Evolutionary conservation across 2,888 invertebrate species (phyloP).

Genomic region (Adela reaumurella): DNA sequence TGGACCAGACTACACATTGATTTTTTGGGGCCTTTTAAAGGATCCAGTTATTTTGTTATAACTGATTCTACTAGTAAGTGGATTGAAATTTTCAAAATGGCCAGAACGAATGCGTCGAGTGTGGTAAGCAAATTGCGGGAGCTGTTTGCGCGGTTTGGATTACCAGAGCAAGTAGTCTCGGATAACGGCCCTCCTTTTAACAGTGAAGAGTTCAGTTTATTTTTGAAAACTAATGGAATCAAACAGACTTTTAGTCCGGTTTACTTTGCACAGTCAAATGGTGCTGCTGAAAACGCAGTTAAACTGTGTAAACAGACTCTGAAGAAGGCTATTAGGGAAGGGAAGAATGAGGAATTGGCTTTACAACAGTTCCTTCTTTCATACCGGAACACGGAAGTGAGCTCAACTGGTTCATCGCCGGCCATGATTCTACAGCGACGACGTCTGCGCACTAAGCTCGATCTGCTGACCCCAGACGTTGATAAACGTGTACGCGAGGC

Average conservation of each 20-base stretch:
- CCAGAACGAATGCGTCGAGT: not conserved
- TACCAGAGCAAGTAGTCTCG: not conserved
- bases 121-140: not conserved
- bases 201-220: not conserved
- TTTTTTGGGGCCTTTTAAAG: constrained; percentile 1
- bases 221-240: not conserved
- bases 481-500: not conserved
- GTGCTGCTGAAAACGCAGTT: not conserved
- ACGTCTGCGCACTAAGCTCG: constrained; percentile 1
- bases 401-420: constrained; percentile 1
- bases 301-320: constrained; percentile 5
- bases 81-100: not conserved
- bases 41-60: not conserved
- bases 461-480: not conserved
- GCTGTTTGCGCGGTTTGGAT: not conserved
- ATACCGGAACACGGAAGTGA: constrained; percentile 1
- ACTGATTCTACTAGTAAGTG: constrained; percentile 1
- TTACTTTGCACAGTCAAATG: not conserved
- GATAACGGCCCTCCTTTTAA: constrained; percentile 3
- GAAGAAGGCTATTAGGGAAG: constrained; percentile 3
- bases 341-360: not conserved
- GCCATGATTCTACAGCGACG: constrained; percentile 1
- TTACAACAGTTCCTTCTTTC: constrained; percentile 2
- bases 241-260: not conserved
- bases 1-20: not conserved